These are phyloP conservation scores for Ceyx margarethae DNA, from an alignment of 2,113 vertebrate genomes.

Conservation along the genomic window DNA sequence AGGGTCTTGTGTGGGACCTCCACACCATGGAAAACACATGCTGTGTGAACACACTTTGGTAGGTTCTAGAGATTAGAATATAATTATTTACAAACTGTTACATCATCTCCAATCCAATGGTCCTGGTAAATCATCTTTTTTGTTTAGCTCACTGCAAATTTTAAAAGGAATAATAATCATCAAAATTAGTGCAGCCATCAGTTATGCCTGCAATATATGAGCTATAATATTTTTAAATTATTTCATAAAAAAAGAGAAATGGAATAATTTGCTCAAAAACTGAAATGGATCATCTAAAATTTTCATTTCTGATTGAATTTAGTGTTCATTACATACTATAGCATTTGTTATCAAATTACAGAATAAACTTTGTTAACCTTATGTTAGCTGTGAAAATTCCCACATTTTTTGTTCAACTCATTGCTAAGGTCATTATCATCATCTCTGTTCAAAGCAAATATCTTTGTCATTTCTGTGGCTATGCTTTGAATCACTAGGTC, in stretches of 20 bases:
- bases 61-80: background rate
- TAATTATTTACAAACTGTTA: background rate
- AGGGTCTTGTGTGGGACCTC: background rate
- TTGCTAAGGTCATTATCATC: background rate
- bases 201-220: background rate
- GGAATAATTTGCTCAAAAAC: background rate
- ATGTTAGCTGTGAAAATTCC: background rate
- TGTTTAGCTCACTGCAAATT: background rate
- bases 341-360: background rate
- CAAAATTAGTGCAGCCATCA: background rate
- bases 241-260: background rate
- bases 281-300: background rate
- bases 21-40: rapidly evolving
- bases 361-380: background rate
- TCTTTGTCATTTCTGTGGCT: background rate
- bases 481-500: background rate
- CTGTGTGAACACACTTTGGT: background rate
- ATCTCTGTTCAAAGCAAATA: background rate
- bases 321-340: background rate
- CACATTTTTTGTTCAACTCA: background rate
- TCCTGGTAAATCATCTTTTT: background rate
- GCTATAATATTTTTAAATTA: background rate
- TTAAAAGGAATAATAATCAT: background rate
- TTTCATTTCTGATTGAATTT: background rate
- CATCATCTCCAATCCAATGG: background rate